Evolutionary conservation across 2,888 invertebrate genomes (phyloP).

Genomic region (Nymphalis c-album): DNA sequence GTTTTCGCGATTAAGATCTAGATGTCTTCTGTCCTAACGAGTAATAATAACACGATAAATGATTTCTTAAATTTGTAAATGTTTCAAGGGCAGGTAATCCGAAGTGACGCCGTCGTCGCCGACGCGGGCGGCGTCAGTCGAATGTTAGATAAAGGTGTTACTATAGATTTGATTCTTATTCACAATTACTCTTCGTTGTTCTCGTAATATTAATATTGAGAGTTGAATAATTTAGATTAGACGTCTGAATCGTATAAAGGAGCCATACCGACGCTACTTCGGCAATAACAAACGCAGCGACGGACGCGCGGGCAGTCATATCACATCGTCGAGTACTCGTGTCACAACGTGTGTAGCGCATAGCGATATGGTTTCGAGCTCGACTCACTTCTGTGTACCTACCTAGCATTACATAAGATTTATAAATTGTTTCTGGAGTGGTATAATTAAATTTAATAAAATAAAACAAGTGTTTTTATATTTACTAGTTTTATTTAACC

Average conservation of each 20-base stretch:
- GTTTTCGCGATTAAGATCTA: constrained; percentile 6
- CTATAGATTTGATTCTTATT: constrained; percentile 2
- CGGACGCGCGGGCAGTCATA: constrained; percentile 49
- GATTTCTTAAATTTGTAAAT: not conserved
- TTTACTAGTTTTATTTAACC: constrained; percentile 39
- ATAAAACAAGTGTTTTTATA: constrained; percentile 51
- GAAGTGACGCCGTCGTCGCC: too few relatives aligned
- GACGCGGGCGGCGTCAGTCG: not conserved
- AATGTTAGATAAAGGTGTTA: not conserved
- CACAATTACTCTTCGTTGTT: constrained; percentile 8
- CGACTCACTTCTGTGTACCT: constrained; percentile 21
- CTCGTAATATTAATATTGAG: constrained; percentile 22
- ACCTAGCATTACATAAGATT: constrained; percentile 60
- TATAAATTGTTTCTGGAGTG: constrained; percentile 68
- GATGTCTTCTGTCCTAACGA: not conserved
- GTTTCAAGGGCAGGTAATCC: not conserved
- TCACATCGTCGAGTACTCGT: constrained; percentile 43
- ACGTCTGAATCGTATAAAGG: not conserved
- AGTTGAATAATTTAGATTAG: constrained; percentile 5
- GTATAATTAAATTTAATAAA: constrained; percentile 55
- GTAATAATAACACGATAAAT: not conserved
- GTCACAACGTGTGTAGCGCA: too few relatives aligned
- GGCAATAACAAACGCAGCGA: not conserved
- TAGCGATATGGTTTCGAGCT: not conserved
- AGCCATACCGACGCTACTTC: constrained; percentile 3